Evolutionary conservation across 64 coral and sea anemone species (phyloP).

Genomic region (Exaiptasia diaphana): DNA sequence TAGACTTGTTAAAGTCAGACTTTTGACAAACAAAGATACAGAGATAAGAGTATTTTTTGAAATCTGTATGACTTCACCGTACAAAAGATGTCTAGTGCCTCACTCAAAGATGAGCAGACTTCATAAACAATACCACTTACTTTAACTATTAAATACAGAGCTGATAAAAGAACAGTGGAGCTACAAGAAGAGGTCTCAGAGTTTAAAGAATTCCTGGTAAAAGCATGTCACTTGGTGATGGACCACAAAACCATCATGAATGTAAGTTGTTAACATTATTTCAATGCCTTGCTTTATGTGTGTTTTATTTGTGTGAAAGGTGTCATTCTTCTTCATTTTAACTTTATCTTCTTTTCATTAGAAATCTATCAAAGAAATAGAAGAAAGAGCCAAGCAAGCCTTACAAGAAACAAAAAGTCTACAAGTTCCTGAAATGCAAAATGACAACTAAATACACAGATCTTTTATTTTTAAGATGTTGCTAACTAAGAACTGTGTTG

Average conservation of each 20-base stretch:
- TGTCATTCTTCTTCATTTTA: background rate
- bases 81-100: background rate
- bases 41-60: background rate
- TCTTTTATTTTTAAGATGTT: too few relatives aligned
- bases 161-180: slow-evolving; percentile 22
- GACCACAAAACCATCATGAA: slow-evolving; percentile 84
- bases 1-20: background rate
- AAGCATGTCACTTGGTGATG: slow-evolving; percentile 68
- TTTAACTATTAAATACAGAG: too few relatives aligned
- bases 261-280: slow-evolving; percentile 5
- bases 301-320: background rate
- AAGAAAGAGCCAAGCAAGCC: background rate
- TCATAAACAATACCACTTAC: too few relatives aligned
- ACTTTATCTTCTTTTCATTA: background rate
- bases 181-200: slow-evolving; percentile 46
- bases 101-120: too few relatives aligned
- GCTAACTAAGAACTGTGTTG: too few relatives aligned
- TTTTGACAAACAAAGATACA: background rate
- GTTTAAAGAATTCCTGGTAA: slow-evolving; percentile 46
- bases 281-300: background rate
- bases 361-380: background rate
- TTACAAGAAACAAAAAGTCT: slow-evolving; percentile 4
- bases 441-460: too few relatives aligned
- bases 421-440: background rate
- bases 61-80: background rate